These are phyloP conservation scores for Cryptus armator DNA, from an alignment of 2,888 invertebrate species.

Conservation along the genomic window DNA sequence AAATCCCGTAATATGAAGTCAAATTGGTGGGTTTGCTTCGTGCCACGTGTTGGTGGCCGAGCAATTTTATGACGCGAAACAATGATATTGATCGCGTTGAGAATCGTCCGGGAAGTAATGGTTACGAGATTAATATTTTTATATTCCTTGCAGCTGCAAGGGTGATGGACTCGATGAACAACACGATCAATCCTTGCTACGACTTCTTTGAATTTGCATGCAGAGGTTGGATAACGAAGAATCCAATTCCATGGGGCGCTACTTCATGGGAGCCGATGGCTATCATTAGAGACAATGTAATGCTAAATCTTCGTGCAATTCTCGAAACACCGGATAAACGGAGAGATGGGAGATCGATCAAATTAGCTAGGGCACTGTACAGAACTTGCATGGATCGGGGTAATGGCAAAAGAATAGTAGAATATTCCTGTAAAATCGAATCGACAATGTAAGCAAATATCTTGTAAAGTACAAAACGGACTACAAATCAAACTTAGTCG, in stretches of 20 bases:
- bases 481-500: too few species aligned
- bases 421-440: not conserved
- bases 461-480: not conserved
- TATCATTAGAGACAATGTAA: slow-evolving; percentile 87
- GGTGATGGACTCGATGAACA: slow-evolving; percentile 88
- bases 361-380: slow-evolving; percentile 88
- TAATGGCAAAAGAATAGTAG: slow-evolving; percentile 76
- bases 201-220: slow-evolving; percentile 91
- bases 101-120: not conserved
- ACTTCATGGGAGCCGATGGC: slow-evolving; percentile 89
- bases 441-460: not conserved
- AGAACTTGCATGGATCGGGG: slow-evolving; percentile 89
- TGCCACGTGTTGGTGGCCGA: slow-evolving; percentile 4
- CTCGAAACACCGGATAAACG: slow-evolving; percentile 86
- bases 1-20: not conserved
- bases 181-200: slow-evolving; percentile 88
- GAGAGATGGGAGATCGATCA: slow-evolving; percentile 85
- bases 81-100: slow-evolving; percentile 5
- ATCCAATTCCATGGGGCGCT: slow-evolving; percentile 89
- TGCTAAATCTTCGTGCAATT: slow-evolving; percentile 87
- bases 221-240: slow-evolving; percentile 89
- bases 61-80: slow-evolving; percentile 22
- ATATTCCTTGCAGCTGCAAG: slow-evolving; percentile 86
- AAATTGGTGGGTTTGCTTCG: not conserved
- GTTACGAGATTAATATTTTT: not conserved